Conservation (phyloP, 2,113 vertebrate genomes). For the Glaucomys volans region DNA sequence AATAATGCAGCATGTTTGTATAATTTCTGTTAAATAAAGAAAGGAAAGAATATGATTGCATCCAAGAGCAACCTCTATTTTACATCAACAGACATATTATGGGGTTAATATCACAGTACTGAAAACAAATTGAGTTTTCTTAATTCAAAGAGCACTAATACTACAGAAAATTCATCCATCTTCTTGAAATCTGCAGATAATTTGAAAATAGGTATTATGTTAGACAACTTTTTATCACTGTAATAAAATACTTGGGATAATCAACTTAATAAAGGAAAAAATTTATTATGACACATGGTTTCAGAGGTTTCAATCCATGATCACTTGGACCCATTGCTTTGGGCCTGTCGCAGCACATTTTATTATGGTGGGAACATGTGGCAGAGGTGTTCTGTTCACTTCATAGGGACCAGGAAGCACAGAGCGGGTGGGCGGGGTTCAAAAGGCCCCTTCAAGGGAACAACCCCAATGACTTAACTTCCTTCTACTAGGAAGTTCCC, state of each 20-base stretch:
- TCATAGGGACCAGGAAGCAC: neutral
- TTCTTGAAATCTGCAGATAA: neutral
- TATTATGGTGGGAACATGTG: neutral
- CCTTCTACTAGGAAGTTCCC: neutral
- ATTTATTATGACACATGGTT: neutral
- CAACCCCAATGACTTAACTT: neutral
- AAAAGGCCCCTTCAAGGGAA: neutral
- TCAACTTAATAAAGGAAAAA: neutral
- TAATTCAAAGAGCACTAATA: neutral
- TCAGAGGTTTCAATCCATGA: neutral
- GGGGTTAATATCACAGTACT: neutral
- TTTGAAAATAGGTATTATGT: neutral
- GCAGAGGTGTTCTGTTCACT: neutral
- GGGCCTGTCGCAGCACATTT: too few relatives aligned
- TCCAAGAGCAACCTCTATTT: neutral
- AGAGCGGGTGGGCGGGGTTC: too few relatives aligned
- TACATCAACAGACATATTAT: neutral
- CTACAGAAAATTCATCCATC: neutral
- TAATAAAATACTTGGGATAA: neutral
- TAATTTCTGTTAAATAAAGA: neutral
- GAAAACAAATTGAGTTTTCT: neutral
- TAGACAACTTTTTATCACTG: neutral
- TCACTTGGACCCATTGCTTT: neutral
- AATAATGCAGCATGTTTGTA: neutral
- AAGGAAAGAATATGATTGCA: neutral